A percentile compares a stretch with the other conserved stretches of the same genome.
Evolutionary conservation across 2,113 vertebrate species (phyloP).

Genomic region (Centropus unirufus): DNA sequence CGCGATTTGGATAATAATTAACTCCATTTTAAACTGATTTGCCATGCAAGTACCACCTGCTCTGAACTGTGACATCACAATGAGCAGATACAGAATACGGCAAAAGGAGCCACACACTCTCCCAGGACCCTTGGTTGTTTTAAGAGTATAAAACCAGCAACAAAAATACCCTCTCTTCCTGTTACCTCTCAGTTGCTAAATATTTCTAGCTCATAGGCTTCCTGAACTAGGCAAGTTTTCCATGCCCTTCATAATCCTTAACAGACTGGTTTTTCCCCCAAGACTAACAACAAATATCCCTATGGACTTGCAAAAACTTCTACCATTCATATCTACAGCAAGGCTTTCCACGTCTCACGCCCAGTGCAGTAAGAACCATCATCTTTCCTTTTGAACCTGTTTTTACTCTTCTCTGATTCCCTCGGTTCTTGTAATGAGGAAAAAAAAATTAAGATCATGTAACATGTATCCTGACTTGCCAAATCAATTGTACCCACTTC

Average conservation of each 20-base stretch:
- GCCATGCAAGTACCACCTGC: background rate
- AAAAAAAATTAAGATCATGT: background rate
- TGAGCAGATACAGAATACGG: background rate
- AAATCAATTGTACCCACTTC: background rate
- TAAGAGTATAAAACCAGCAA: background rate
- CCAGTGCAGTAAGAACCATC: background rate
- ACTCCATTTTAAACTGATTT: background rate
- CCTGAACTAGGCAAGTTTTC: background rate
- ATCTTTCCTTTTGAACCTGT: background rate
- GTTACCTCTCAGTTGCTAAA: background rate
- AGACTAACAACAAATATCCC: background rate
- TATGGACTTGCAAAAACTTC: background rate
- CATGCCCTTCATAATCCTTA: background rate
- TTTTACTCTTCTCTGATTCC: background rate
- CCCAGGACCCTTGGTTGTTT: background rate
- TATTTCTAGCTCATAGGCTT: background rate
- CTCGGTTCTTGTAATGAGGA: background rate
- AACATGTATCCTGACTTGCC: fast-evolving
- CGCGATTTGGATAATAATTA: background rate
- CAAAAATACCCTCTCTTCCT: background rate
- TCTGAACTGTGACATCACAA: background rate
- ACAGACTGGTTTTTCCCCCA: background rate
- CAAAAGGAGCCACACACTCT: background rate
- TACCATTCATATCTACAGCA: background rate
- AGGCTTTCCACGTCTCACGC: background rate